Conservation (phyloP, 2,113 vertebrate species). For the Cryptotis parvus region DNA sequence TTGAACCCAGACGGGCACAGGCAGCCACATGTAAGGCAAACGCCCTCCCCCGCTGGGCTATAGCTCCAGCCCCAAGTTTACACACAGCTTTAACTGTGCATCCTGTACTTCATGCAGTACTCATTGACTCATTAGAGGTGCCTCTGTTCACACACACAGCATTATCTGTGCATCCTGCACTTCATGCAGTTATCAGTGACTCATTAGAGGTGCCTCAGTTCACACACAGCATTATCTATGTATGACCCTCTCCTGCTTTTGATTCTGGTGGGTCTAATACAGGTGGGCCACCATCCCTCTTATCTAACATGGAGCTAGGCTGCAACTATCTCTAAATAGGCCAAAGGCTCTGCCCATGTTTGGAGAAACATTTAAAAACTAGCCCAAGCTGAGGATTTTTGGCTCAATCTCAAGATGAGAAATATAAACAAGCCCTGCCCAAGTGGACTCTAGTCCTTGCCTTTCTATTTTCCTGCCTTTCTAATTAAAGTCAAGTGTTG, state of each 20-base stretch:
- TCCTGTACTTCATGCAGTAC: too few relatives aligned
- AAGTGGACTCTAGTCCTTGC: conserved; percentile 60
- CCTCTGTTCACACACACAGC: too few relatives aligned
- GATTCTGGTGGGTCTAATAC: not conserved
- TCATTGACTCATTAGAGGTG: too few relatives aligned
- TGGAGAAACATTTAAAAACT: conserved; percentile 64
- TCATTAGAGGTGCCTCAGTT: not conserved
- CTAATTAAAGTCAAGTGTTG: conserved; percentile 73
- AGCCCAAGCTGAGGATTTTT: conserved; percentile 66
- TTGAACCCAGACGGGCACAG: too few relatives aligned
- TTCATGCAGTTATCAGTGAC: too few relatives aligned
- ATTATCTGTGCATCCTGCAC: too few relatives aligned
- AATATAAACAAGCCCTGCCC: conserved; percentile 70
- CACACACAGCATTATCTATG: not conserved
- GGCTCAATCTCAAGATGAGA: conserved; percentile 62
- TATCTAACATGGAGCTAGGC: not conserved
- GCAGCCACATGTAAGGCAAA: too few relatives aligned
- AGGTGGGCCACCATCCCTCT: not conserved
- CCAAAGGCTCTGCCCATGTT: conserved; percentile 61
- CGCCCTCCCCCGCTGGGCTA: too few relatives aligned
- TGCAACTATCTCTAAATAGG: conserved; percentile 42
- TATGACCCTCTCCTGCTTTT: not conserved
- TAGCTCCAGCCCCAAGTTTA: too few relatives aligned
- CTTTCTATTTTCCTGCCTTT: conserved; percentile 57
- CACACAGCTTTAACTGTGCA: too few relatives aligned